phyloP scores from a whole-genome alignment of 2,888 invertebrate species.

The Linyphia triangularis region DNA sequence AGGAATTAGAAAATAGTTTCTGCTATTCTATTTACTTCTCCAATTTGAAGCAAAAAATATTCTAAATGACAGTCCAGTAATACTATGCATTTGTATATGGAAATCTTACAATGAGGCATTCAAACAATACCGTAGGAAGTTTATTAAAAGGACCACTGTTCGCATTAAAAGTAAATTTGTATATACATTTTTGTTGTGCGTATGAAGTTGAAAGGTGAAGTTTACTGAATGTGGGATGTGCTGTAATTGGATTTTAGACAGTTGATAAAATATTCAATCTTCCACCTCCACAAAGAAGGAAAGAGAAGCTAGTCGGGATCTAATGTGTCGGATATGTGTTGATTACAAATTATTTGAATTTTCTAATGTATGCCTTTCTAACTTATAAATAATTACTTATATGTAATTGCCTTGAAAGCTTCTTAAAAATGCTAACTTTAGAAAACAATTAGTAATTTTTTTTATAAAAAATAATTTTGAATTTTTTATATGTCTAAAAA shows the following conservation, averaged over 20 bases:
- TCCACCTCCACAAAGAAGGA: background rate
- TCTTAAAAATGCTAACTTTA: no score
- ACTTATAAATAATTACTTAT: no score
- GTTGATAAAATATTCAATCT: slow-evolving; percentile 23
- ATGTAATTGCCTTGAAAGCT: no score
- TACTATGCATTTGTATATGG: slow-evolving; percentile 68
- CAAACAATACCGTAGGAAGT: slow-evolving; percentile 6
- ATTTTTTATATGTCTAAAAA: no score
- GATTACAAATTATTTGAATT: background rate
- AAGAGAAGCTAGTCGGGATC: background rate
- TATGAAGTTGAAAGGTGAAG: background rate
- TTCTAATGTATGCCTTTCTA: background rate
- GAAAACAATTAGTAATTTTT: no score
- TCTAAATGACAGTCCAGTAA: background rate
- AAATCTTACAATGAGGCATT: slow-evolving; percentile 15
- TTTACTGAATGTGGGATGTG: background rate
- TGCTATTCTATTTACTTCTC: no score
- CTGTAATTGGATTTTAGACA: slow-evolving; percentile 1
- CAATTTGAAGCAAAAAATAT: no score
- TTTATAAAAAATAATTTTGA: no score
- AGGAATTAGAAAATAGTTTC: background rate
- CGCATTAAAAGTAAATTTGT: slow-evolving; percentile 12
- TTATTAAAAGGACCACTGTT: slow-evolving; percentile 10
- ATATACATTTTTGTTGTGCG: background rate
- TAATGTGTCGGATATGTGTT: background rate